phyloP scores from a whole-genome alignment of 1,140 invertebrate species.

The Hypothenemus hampei region DNA sequence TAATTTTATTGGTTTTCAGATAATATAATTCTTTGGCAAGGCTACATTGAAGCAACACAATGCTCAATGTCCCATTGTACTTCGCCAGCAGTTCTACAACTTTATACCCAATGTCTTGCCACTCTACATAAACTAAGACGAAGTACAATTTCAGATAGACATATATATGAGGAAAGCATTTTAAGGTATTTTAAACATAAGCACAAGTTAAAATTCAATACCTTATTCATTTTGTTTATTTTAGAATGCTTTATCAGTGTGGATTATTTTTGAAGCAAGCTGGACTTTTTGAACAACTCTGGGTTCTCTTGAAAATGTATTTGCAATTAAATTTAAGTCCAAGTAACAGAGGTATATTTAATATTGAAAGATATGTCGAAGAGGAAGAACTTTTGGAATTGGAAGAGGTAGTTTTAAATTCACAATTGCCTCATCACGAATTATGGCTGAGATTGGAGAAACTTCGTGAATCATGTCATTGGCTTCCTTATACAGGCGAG shows the following conservation, averaged over 20 bases:
- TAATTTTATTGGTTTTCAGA: constrained; percentile 15
- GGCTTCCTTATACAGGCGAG: constrained; percentile 48
- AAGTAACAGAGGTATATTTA: constrained; percentile 42
- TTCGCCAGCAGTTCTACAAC: constrained; percentile 51
- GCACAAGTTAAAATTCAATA: not conserved
- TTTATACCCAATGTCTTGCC: constrained; percentile 54
- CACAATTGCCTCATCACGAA: constrained; percentile 59
- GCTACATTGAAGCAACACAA: constrained; percentile 53
- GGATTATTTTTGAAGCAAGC: constrained; percentile 61
- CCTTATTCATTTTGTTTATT: constrained; percentile 6
- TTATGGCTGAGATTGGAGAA: constrained; percentile 63
- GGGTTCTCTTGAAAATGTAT: constrained; percentile 56
- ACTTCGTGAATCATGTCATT: constrained; percentile 57
- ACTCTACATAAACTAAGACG: constrained; percentile 49
- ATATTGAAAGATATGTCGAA: constrained; percentile 46
- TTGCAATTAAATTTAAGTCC: constrained; percentile 54
- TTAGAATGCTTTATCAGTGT: constrained; percentile 56
- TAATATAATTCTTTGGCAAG: constrained; percentile 54
- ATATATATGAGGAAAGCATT: constrained; percentile 46
- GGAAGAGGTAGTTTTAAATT: constrained; percentile 58
- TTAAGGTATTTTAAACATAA: constrained; percentile 34
- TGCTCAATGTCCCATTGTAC: constrained; percentile 58
- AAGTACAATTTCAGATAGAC: constrained; percentile 35
- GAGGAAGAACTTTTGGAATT: constrained; percentile 55
- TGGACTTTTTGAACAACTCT: constrained; percentile 60